Base-by-base conservation (phyloP, 2,888 invertebrate genomes). In the Hemicrepidius hirtus region DNA sequence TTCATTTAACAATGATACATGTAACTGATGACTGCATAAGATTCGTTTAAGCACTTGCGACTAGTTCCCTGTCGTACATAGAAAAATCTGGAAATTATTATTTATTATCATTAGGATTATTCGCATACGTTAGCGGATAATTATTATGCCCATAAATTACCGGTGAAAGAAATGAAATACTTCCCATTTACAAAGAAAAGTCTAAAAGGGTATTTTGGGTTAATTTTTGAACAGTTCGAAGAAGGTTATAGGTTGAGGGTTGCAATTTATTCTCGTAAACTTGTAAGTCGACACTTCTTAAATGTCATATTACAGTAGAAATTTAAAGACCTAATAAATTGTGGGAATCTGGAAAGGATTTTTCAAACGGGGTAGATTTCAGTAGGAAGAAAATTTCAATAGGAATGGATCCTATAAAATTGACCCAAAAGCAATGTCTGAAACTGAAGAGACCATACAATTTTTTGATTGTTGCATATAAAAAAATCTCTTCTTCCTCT, bases 241-340 rank as follows among this genome's bases (percentile, higher is more conserved):
- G 4, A 28, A 28, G 21, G 53, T 21, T 53, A 53, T 21, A 49
- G 49, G 21, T 46, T 21, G 20, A 49, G 21, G 53, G 53, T 13
- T 53, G 10, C 13, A 13, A 28, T 28, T 20, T 53, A 53, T 53
- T 32, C 53, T 28, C 21, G 20, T 12, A 53, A 20, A 53, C 20
- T 21, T 13, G 28, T 5, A 46, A 24, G 53, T 53, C 13, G 5
- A 24, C 12, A 53, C 53, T 53, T 53, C 53, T 28, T 53, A 28
- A 53, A 21, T 28, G 12, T 53, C n/a, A 6, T n/a, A 24, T 53
- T 53, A 28, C 9, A 28, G 24, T 13, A 6, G 46, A 18, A 16
- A 18, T 20, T 16, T 18, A 44, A 4, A 44, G 18, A 18, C 18
- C 9, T 9, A n/a, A n/a, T n/a, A n/a, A n/a, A n/a, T n/a, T n/a